Conservation (phyloP, 2,888 invertebrate genomes). For the Nematopogon swammerdamellus region DNA sequence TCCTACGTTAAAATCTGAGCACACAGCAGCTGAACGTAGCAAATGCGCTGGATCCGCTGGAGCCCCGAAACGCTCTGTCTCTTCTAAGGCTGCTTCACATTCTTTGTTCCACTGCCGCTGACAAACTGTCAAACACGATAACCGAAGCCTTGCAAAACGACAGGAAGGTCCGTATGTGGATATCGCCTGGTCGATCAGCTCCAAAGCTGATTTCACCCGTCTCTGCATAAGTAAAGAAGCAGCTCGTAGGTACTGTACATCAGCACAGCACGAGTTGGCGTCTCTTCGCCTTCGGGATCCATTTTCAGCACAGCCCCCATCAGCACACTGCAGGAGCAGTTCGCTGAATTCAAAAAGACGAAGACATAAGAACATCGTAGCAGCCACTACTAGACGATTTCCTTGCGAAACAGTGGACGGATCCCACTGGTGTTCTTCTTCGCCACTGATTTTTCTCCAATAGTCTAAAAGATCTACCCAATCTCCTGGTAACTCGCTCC, state of each 20-base stretch:
- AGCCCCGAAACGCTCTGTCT: slow-evolving; percentile 19
- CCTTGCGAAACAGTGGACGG: slow-evolving; percentile 21
- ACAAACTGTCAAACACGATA: background rate
- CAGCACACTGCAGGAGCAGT: slow-evolving; percentile 26
- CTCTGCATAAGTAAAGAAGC: background rate
- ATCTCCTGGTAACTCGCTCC: slow-evolving; percentile 26
- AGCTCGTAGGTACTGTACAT: background rate
- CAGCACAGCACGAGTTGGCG: background rate
- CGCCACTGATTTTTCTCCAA: slow-evolving; percentile 35
- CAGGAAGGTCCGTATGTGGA: background rate
- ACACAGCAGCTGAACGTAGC: background rate
- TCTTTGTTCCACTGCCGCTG: slow-evolving; percentile 24
- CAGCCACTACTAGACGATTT: slow-evolving; percentile 35
- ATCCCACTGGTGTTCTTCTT: slow-evolving; percentile 39
- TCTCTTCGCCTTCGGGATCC: slow-evolving; percentile 18
- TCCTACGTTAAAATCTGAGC: slow-evolving; percentile 20
- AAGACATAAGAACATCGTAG: slow-evolving; percentile 43
- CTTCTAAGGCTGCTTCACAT: slow-evolving; percentile 26
- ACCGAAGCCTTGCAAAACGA: background rate
- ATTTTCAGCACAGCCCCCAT: slow-evolving; percentile 24
- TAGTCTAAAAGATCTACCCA: slow-evolving; percentile 30
- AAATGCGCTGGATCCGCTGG: background rate
- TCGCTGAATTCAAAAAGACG: slow-evolving; percentile 35
- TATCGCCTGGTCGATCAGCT: background rate
- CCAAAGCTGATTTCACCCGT: background rate